Base-by-base conservation (phyloP, 1,140 invertebrate genomes). In the Polyergus mexicanus region DNA sequence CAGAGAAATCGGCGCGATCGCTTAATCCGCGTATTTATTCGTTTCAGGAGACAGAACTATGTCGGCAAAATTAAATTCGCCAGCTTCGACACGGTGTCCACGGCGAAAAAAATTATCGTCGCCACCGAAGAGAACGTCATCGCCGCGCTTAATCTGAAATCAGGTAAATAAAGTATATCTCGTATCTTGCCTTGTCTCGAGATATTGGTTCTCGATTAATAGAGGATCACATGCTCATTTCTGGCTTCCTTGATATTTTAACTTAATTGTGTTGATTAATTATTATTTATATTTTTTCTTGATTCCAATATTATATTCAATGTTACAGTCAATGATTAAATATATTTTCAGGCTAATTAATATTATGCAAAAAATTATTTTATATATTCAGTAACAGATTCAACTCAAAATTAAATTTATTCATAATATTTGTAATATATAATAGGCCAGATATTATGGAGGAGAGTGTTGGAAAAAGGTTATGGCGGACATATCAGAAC, bases 121-220 rank as follows among this genome's bases (percentile, higher is more conserved):
- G 97, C 97, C n/a, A 98, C 98, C 0, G 97, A 98, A 90, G 97
- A 98, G 94, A 98, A 99, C 96, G 97, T 98, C 86, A 94, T 99
- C 71, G 98, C 98, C 86, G 97, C 97, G 76, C 92, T 99, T 66
- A 97, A 97, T 95, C 95, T 97, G 62, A 98, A 98, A 93, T 98
- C 97, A 92, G 98, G 97, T 96, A 94, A 93, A 47, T 91, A 81
- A 69, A 58, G 56, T 56, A 86, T 78, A 28, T 85, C 77, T 86
- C 58, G 13, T 84, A 5, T 69, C 16, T 28, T 6, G 35, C 5
- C 28, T 25, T 3, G 0, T 16, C 11, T 56, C 5, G 5, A 19
- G 32, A 68, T 13, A 8, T 25, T 28, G 3, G 5, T 47, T 44
- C 13, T 58, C 7, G 10, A 3, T 25, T 22, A 38, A 3, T 13